Conservation (phyloP, 2,888 invertebrate genomes). For the Allygus modestus region DNA sequence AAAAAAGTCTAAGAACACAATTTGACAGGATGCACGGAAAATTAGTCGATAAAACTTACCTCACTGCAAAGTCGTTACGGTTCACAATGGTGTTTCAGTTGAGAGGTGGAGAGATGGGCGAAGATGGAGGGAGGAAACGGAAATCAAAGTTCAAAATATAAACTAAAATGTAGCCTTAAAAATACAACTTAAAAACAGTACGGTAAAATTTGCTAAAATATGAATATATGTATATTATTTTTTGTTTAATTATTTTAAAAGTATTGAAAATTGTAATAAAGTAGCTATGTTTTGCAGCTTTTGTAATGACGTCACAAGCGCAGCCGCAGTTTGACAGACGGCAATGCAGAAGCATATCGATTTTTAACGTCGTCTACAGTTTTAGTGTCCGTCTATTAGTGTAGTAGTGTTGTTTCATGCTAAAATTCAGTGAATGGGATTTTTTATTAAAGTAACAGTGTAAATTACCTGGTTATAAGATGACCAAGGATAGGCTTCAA, state of each 20-base stretch:
- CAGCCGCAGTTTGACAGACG: conserved; percentile 77
- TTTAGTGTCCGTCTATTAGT: conserved; percentile 66
- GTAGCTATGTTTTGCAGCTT: conserved; percentile 56
- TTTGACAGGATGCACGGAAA: conserved; percentile 82
- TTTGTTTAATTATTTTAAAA: neutral
- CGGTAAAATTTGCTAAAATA: neutral
- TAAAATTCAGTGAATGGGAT: conserved; percentile 88
- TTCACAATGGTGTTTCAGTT: conserved; percentile 88
- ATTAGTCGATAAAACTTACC: conserved; percentile 83
- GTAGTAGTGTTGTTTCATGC: conserved; percentile 77
- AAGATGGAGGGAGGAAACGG: conserved; percentile 62
- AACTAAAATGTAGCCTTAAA: neutral
- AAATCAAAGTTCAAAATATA: conserved; percentile 33
- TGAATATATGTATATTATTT: neutral
- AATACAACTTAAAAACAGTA: neutral
- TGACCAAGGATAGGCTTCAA: conserved; percentile 99
- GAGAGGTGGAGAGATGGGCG: conserved; percentile 63
- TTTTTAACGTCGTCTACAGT: conserved; percentile 82
- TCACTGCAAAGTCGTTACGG: conserved; percentile 85
- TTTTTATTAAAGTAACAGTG: conserved; percentile 84
- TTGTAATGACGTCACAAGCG: conserved; percentile 71
- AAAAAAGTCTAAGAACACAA: conserved; percentile 75
- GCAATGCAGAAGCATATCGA: conserved; percentile 88
- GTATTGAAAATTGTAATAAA: conserved; percentile 18
- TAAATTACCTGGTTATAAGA: conserved; percentile 81